Base-by-base conservation (phyloP, 2,113 vertebrate species). In the Myanophis thanlyinensis region DNA sequence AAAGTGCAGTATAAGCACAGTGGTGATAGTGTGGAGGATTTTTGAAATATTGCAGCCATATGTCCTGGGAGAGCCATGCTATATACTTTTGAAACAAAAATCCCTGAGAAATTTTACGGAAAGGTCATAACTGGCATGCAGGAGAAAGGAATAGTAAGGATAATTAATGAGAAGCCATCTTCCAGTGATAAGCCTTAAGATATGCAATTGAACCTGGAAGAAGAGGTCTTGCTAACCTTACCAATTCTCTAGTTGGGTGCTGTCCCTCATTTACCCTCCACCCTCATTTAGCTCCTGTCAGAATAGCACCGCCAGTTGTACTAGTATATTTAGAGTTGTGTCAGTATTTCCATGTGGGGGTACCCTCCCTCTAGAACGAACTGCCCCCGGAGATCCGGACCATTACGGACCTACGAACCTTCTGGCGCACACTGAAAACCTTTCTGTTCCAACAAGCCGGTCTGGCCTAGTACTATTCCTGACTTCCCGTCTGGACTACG, bases 331-430 rank as follows among this genome's bases (percentile, higher is more conserved):
- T 87, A 91, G 90, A 56, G 53, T 47, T 48, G 46, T 62, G 85
- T 87, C 53, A 91, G 90, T n/a, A 87, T 35, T 47, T 87, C 90
- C 90, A 87, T 91, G 87, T n/a, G n/a, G n/a, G n/a, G n/a, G n/a
- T n/a, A n/a, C n/a, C n/a, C n/a, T n/a, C n/a, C n/a, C n/a, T n/a
- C n/a, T n/a, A n/a, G n/a, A n/a, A n/a, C n/a, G n/a, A n/a, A n/a
- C n/a, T n/a, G n/a, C n/a, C n/a, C n/a, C n/a, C n/a, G n/a, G n/a
- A n/a, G n/a, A n/a, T n/a, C n/a, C n/a, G n/a, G n/a, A n/a, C n/a
- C n/a, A n/a, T n/a, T n/a, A n/a, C n/a, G n/a, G n/a, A n/a, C n/a
- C n/a, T n/a, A n/a, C n/a, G n/a, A n/a, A n/a, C n/a, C n/a, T n/a
- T n/a, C n/a, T n/a, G n/a, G n/a, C n/a, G n/a, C n/a, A n/a, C n/a